These are phyloP conservation scores for Oxyura jamaicensis DNA, from an alignment of 2,113 vertebrate species.

Conservation along the genomic window DNA sequence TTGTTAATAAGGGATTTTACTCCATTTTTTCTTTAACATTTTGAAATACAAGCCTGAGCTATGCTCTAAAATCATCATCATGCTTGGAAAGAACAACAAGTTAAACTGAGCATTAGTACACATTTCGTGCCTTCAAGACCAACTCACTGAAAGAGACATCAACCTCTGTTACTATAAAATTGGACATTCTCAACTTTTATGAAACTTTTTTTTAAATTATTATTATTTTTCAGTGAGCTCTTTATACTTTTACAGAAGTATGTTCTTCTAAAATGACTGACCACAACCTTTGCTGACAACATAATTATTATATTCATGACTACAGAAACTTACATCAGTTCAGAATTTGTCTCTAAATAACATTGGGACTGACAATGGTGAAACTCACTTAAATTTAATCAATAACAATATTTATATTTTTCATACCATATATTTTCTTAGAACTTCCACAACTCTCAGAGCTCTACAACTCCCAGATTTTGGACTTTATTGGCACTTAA, in stretches of 20 bases:
- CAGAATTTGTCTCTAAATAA: background rate
- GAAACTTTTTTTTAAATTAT: background rate
- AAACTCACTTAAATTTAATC: background rate
- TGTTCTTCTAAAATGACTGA: background rate
- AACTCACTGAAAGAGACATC: background rate
- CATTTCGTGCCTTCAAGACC: background rate
- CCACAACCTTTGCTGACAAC: background rate
- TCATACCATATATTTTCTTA: background rate
- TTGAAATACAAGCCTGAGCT: background rate
- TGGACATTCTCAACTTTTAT: background rate
- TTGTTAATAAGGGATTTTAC: background rate
- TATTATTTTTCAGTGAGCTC: background rate
- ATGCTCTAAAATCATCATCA: background rate
- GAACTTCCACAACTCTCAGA: background rate
- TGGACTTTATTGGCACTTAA: background rate
- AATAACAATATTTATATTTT: background rate
- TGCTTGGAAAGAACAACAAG: background rate
- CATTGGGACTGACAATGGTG: background rate
- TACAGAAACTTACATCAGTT: background rate
- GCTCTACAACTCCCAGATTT: background rate
- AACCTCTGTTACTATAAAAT: background rate
- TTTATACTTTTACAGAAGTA: background rate
- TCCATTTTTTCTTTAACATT: background rate
- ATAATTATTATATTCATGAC: background rate
- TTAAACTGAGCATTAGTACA: background rate